These are phyloP conservation scores for Porites cylindrica DNA, from an alignment of 92 coral and sea anemone species.

Conservation along the genomic window DNA sequence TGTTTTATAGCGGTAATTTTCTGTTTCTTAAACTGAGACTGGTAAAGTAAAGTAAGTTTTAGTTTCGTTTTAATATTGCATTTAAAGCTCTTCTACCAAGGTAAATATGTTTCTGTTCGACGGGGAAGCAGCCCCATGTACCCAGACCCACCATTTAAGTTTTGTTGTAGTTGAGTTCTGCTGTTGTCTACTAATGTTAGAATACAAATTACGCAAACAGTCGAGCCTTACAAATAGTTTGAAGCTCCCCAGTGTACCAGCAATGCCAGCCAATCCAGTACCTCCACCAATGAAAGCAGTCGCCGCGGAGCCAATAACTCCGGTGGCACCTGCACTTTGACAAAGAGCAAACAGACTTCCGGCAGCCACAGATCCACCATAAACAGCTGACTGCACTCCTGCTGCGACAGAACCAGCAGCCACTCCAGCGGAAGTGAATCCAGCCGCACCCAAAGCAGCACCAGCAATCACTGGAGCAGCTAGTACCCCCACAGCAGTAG, in stretches of 20 bases:
- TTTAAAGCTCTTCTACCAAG: too few species aligned
- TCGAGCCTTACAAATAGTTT: not conserved
- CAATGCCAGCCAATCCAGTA: constrained; percentile 6
- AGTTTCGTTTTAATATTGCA: too few species aligned
- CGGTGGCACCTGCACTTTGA: constrained; percentile 45
- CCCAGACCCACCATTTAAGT: too few species aligned
- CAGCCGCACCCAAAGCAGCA: constrained; percentile 46
- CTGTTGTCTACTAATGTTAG: too few species aligned
- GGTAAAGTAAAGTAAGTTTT: too few species aligned
- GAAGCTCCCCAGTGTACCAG: not conserved
- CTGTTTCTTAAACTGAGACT: too few species aligned
- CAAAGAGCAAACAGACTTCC: constrained; percentile 21
- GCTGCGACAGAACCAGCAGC: constrained; percentile 45
- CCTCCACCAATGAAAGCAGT: constrained; percentile 23
- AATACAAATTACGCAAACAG: too few species aligned
- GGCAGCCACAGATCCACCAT: constrained; percentile 25
- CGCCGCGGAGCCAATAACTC: constrained; percentile 19
- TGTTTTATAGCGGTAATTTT: too few species aligned
- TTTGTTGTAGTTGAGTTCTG: too few species aligned
- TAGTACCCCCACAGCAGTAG: constrained; percentile 33
- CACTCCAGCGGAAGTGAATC: constrained; percentile 36
- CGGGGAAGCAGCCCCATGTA: too few species aligned
- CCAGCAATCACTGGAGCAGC: constrained; percentile 50
- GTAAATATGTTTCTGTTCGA: too few species aligned
- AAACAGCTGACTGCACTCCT: constrained; percentile 10